These are phyloP conservation scores for Ambastaia sidthimunki DNA, from an alignment of 2,797 vertebrate species.

Conservation along the genomic window DNA sequence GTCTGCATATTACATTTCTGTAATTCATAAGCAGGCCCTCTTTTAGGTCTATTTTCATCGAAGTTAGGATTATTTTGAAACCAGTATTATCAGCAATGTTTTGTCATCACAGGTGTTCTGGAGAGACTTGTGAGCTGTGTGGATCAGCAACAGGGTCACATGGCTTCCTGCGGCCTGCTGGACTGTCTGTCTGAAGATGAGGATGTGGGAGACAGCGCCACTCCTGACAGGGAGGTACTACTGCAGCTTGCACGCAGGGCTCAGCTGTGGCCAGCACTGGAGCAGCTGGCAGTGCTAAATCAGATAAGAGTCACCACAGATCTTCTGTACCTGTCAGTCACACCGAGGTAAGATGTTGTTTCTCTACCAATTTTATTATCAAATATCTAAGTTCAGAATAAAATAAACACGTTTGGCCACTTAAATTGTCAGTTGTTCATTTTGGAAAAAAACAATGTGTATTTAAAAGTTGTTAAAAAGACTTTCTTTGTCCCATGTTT, in stretches of 20 bases:
- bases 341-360: conserved; percentile 66
- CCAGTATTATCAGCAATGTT: not conserved
- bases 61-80: not conserved
- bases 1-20: not conserved
- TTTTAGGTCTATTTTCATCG: not conserved
- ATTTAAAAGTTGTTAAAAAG: not conserved
- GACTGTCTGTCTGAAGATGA: conserved; percentile 48
- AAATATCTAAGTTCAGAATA: not conserved
- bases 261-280: conserved; percentile 93
- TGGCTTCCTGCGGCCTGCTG: conserved; percentile 81
- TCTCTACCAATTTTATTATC: not conserved
- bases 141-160: conserved; percentile 77
- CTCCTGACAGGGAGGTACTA: conserved; percentile 72
- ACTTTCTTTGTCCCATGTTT: not conserved
- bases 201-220: conserved; percentile 18
- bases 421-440: not conserved
- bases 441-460: not conserved
- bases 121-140: conserved; percentile 80
- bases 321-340: conserved; percentile 73
- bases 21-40: not conserved
- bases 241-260: conserved; percentile 80
- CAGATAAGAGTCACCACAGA: conserved; percentile 87
- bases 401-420: not conserved
- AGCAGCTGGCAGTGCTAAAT: conserved; percentile 86
- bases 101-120: conserved; percentile 70